Conservation (phyloP, 1,140 invertebrate genomes). For the Nebria ingens region DNA sequence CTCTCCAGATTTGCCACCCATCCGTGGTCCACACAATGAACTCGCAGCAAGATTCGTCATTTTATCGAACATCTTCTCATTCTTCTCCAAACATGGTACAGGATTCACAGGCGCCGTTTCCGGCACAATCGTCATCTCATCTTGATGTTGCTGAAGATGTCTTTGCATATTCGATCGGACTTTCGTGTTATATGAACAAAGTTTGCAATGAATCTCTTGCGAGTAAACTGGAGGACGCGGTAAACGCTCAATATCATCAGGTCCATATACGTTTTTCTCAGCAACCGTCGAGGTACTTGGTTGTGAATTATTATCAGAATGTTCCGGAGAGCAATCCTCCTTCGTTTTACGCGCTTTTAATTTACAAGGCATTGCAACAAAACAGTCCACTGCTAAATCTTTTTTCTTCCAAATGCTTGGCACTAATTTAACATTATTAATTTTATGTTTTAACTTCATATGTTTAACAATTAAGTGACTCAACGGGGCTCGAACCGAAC, state of each 20-base stretch:
- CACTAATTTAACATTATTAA: constrained; percentile 32
- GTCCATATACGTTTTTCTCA: constrained; percentile 39
- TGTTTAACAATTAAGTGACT: constrained; percentile 36
- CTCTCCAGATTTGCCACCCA: constrained; percentile 26
- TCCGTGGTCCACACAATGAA: constrained; percentile 40
- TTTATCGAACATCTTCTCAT: constrained; percentile 72
- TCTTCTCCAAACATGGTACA: constrained; percentile 64
- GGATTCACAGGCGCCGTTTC: constrained; percentile 61
- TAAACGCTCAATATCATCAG: constrained; percentile 49
- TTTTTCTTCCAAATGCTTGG: constrained; percentile 42
- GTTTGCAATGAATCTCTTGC: constrained; percentile 47
- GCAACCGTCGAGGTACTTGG: constrained; percentile 4
- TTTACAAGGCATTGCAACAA: constrained; percentile 37
- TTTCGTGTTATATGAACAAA: constrained; percentile 60
- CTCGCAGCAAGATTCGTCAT: constrained; percentile 72
- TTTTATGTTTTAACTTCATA: constrained; percentile 44
- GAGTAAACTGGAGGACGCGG: constrained; percentile 55
- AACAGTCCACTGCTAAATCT: constrained; percentile 40
- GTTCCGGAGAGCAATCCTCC: not conserved
- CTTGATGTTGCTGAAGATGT: constrained; percentile 56
- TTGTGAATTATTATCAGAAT: not conserved
- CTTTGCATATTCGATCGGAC: constrained; percentile 61
- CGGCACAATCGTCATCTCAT: constrained; percentile 43
- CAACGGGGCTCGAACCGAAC: constrained; percentile 22
- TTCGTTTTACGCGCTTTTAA: not conserved